A percentile compares a stretch with the other conserved stretches of the same genome.
Conservation (phyloP, 2,888 invertebrate genomes). For the Microplitis deprimator region DNA sequence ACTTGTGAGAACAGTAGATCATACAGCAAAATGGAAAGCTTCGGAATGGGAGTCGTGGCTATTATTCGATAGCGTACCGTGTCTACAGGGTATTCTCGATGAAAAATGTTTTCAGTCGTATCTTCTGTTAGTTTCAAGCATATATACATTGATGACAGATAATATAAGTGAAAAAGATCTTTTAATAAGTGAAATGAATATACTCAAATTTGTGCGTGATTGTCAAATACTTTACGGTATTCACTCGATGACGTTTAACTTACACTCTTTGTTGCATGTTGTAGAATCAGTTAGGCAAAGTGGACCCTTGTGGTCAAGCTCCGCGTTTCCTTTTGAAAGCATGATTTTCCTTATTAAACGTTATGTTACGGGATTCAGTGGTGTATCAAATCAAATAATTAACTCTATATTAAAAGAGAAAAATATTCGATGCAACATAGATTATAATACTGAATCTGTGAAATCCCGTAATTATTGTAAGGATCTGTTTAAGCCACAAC, state of each 20-base stretch:
- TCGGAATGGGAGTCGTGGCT: slow-evolving; percentile 32
- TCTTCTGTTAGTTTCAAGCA: slow-evolving; percentile 32
- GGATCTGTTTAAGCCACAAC: slow-evolving; percentile 21
- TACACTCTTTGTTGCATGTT: slow-evolving; percentile 40
- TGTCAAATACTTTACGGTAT: slow-evolving; percentile 42
- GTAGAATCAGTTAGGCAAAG: slow-evolving; percentile 31
- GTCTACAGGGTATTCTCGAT: slow-evolving; percentile 37
- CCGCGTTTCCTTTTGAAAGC: slow-evolving; percentile 41
- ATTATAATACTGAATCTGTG: slow-evolving; percentile 11
- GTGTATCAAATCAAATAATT: slow-evolving; percentile 36
- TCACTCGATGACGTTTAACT: slow-evolving; percentile 33
- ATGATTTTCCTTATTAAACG: slow-evolving; percentile 37
- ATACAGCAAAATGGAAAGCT: slow-evolving; percentile 35
- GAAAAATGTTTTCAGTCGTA: slow-evolving; percentile 33
- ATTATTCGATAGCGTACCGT: slow-evolving; percentile 36
- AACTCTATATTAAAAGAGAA: slow-evolving; percentile 15
- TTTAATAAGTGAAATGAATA: slow-evolving; percentile 29
- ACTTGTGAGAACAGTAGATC: slow-evolving; percentile 10
- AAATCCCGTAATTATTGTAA: slow-evolving; percentile 36
- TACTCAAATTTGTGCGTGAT: slow-evolving; percentile 37
- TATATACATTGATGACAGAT: slow-evolving; percentile 16
- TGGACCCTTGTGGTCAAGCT: slow-evolving; percentile 42
- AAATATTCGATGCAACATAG: slow-evolving; percentile 22
- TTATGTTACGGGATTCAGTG: slow-evolving; percentile 26
- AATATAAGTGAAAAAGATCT: slow-evolving; percentile 31